phyloP scores from a whole-genome alignment of 2,888 invertebrate genomes.

The Ctenicera cuprea region DNA sequence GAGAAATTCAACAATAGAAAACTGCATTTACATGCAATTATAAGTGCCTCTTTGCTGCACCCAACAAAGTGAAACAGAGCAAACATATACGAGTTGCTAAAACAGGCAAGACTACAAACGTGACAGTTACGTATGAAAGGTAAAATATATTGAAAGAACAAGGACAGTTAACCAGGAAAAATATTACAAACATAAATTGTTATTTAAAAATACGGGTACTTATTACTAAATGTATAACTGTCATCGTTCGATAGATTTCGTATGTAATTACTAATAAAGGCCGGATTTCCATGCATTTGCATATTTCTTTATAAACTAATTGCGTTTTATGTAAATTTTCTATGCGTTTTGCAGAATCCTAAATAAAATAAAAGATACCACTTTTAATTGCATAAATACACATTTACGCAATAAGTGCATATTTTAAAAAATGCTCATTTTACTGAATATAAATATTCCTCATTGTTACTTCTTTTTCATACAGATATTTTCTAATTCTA shows the following conservation, averaged over 20 bases:
- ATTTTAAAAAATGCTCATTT: no score
- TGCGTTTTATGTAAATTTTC: no score
- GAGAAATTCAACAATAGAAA: not conserved
- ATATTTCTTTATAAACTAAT: no score
- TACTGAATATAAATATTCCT: no score
- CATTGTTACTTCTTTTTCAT: no score
- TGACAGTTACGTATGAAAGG: not conserved
- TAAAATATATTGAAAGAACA: not conserved
- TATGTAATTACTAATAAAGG: no score
- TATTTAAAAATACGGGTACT: not conserved
- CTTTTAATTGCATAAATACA: no score
- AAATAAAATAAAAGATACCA: no score
- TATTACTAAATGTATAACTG: constrained; percentile 9
- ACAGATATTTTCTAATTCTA: no score
- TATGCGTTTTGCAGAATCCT: no score
- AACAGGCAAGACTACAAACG: not conserved
- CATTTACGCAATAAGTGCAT: no score
- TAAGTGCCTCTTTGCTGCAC: not conserved
- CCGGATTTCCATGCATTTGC: no score
- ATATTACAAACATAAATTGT: not conserved
- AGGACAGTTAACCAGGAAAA: constrained; percentile 14
- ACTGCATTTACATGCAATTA: not conserved
- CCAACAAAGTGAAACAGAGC: not conserved
- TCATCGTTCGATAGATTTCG: not conserved
- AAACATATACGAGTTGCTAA: not conserved